Conservation (phyloP, 2,113 vertebrate species). For the Pionites leucogaster region DNA sequence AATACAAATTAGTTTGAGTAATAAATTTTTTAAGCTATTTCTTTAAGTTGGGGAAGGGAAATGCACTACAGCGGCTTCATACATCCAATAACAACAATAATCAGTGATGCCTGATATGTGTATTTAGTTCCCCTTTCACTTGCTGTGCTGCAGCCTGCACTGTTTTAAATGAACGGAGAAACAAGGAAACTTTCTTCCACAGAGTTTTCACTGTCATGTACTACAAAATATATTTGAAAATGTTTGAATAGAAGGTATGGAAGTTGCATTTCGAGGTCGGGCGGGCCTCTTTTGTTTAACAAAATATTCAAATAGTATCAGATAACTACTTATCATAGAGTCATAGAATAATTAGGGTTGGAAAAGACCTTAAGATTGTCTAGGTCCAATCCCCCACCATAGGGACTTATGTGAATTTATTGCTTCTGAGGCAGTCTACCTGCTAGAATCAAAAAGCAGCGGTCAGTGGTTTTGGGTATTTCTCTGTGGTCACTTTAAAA, state of each 20-base stretch:
- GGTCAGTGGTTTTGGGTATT: not conserved
- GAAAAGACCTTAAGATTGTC: not conserved
- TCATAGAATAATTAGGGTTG: not conserved
- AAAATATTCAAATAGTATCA: not conserved
- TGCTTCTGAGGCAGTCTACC: not conserved
- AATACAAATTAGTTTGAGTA: not conserved
- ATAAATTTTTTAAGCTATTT: not conserved
- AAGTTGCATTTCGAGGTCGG: not conserved
- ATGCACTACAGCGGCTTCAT: constrained; percentile 12
- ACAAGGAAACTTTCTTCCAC: not conserved
- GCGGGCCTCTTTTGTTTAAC: not conserved
- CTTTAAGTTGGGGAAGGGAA: not conserved
- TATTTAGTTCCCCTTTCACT: constrained; percentile 26
- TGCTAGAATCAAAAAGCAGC: not conserved
- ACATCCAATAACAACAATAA: not conserved
- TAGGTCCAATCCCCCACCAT: not conserved
- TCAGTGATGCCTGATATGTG: not conserved
- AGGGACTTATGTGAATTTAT: not conserved
- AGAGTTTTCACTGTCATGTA: not conserved
- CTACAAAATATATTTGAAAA: not conserved
- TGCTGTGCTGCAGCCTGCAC: not conserved
- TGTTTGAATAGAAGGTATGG: not conserved
- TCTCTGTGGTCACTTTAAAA: not conserved
- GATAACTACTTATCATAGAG: not conserved
- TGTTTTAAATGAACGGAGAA: not conserved